A percentile compares a stretch with the other conserved stretches of the same genome.
Conservation (phyloP, 2,113 vertebrate genomes). For the Eira barbara region DNA sequence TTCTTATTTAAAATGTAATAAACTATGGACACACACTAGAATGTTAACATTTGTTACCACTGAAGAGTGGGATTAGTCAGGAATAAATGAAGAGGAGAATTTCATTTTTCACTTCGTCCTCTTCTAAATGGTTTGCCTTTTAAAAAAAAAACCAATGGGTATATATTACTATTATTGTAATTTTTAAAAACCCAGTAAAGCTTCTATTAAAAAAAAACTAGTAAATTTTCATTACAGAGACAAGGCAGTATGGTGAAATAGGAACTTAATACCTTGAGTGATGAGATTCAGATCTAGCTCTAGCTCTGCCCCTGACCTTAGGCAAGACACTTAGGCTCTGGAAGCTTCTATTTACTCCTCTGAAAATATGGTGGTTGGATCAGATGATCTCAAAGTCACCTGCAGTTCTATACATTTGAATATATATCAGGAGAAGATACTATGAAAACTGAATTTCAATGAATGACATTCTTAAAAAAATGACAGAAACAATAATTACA, state of each 20-base stretch:
- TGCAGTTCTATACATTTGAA: neutral
- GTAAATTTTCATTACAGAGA: neutral
- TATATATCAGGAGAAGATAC: neutral
- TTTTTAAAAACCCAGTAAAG: neutral
- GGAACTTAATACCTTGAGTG: neutral
- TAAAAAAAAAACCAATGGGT: neutral
- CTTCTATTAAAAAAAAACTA: neutral
- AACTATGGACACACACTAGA: neutral
- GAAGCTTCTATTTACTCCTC: neutral
- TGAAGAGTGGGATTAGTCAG: neutral
- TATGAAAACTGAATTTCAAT: slow-evolving; percentile 21
- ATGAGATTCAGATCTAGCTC: neutral
- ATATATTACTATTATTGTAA: neutral
- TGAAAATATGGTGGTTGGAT: neutral
- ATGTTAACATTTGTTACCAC: neutral
- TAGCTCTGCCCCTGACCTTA: neutral
- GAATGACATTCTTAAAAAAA: neutral
- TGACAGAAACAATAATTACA: neutral
- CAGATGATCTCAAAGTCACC: neutral
- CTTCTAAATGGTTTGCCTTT: slow-evolving; percentile 33
- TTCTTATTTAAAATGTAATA: slow-evolving; percentile 33
- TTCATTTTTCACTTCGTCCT: neutral
- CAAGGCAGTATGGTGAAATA: neutral
- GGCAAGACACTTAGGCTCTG: neutral
- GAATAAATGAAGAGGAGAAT: neutral